Evolutionary conservation across 2,797 vertebrate genomes (phyloP).

Genomic region (Leontocebus nigricollis): DNA sequence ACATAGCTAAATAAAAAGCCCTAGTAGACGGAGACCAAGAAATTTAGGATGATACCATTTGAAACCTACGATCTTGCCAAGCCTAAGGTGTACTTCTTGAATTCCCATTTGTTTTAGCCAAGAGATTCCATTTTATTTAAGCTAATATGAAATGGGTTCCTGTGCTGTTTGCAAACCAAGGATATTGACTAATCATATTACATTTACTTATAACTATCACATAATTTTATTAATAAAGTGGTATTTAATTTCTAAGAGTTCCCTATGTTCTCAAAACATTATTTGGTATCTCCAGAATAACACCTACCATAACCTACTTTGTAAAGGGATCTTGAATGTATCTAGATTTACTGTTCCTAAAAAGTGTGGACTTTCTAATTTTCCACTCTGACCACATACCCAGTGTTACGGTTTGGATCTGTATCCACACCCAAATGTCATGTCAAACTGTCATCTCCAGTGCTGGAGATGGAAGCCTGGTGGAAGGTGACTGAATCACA

Average conservation of each 20-base stretch:
- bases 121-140: neutral
- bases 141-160: neutral
- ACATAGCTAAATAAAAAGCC: neutral
- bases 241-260: neutral
- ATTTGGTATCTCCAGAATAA: neutral
- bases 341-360: neutral
- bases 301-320: neutral
- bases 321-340: neutral
- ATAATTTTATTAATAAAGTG: conserved; percentile 5
- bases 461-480: neutral
- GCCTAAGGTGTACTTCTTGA: neutral
- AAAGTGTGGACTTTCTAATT: neutral
- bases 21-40: neutral
- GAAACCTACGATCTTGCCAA: neutral
- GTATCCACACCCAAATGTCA: neutral
- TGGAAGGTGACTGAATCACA: neutral
- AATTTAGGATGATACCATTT: neutral
- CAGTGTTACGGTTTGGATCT: neutral
- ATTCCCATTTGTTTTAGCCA: neutral
- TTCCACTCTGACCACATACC: neutral
- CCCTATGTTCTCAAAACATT: neutral
- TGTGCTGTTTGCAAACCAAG: neutral
- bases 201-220: neutral
- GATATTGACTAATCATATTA: neutral
- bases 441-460: neutral